These are phyloP conservation scores for Dendroctonus ponderosae DNA, from an alignment of 1,140 invertebrate species.

Conservation along the genomic window DNA sequence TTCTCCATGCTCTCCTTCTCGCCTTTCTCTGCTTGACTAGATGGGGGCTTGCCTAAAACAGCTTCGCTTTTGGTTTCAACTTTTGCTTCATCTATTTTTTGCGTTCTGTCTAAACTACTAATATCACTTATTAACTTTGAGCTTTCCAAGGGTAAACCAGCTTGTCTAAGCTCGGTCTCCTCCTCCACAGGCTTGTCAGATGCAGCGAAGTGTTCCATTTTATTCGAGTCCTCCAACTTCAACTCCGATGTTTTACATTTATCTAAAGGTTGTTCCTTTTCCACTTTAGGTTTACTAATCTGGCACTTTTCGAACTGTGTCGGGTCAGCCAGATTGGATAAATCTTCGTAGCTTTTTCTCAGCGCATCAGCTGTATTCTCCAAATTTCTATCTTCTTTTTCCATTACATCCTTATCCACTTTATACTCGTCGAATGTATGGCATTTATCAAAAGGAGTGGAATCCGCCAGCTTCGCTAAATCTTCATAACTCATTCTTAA, in stretches of 20 bases:
- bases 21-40: conserved; percentile 31
- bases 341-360: neutral
- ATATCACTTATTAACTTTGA: neutral
- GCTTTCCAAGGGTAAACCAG: neutral
- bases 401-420: conserved; percentile 11
- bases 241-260: neutral
- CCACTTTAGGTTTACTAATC: too few species aligned
- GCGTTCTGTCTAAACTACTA: neutral
- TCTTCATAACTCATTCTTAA: conserved; percentile 24
- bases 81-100: neutral
- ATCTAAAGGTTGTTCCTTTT: neutral
- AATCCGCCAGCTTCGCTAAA: conserved; percentile 31
- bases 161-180: too few species aligned
- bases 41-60: conserved; percentile 10
- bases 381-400: conserved; percentile 2
- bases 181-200: neutral
- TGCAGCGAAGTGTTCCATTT: neutral
- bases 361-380: too few species aligned
- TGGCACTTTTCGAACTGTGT: too few species aligned
- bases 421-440: neutral
- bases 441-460: conserved; percentile 32
- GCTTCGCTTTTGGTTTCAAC: conserved; percentile 1
- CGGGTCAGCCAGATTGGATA: neutral
- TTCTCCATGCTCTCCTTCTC: conserved; percentile 36
- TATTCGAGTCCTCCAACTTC: neutral